Conservation (phyloP, 2,888 invertebrate genomes). For the Diarsia dahlii region DNA sequence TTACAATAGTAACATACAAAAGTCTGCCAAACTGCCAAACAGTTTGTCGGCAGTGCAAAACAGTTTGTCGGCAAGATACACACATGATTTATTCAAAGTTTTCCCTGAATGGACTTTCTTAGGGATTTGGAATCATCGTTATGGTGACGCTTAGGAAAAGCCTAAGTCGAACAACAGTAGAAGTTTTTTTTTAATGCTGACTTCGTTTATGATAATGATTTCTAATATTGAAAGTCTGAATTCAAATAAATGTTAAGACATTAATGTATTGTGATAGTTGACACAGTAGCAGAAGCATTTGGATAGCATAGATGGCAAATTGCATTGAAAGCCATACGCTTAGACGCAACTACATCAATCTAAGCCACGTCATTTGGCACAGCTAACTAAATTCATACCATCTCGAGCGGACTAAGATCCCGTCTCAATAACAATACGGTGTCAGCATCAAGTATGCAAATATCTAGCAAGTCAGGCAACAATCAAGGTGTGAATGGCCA, state of each 20-base stretch:
- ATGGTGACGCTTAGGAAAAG: background rate
- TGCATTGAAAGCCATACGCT: background rate
- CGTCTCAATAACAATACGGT: constrained; percentile 46
- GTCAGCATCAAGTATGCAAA: constrained; percentile 61
- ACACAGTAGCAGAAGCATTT: background rate
- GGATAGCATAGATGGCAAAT: background rate
- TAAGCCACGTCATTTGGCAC: background rate
- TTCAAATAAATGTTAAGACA: background rate
- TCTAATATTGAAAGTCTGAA: background rate
- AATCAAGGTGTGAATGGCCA: constrained; percentile 60
- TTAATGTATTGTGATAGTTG: background rate
- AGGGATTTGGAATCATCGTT: background rate
- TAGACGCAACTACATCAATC: background rate
- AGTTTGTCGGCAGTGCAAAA: too few relatives aligned
- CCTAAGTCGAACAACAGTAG: too few relatives aligned
- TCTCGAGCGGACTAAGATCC: constrained; percentile 4
- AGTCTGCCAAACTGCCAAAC: too few relatives aligned
- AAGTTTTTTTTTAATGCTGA: background rate
- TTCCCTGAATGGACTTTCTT: background rate
- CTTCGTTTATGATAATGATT: background rate
- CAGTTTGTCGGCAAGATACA: too few relatives aligned
- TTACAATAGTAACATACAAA: too few relatives aligned
- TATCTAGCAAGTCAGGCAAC: constrained; percentile 47
- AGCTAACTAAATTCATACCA: constrained; percentile 19
- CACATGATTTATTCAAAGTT: constrained; percentile 6